Base-by-base conservation (phyloP, 1,140 invertebrate species). In the Muscidifurax raptorellus region DNA sequence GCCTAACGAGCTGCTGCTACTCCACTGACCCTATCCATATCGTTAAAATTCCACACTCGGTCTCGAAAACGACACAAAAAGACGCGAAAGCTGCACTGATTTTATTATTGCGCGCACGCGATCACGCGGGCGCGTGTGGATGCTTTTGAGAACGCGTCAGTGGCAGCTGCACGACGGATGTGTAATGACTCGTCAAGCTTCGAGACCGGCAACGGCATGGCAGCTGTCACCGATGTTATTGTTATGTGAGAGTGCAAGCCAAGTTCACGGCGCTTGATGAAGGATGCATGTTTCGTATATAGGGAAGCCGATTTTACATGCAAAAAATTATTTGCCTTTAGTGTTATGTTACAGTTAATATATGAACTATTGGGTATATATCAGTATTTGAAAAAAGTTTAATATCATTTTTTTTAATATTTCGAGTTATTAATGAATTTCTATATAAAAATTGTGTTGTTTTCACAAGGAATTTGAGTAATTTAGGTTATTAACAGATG, bases 201-300 rank as follows among this genome's bases (percentile, higher is more conserved):
- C 32, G 2, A 18, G 72, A 52, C 9, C 32, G 44, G n/a, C 72
- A n/a, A 40, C 40, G 44, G n/a, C 27, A 69, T 28, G 69, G 27
- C 59, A 71, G 27, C 75, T 67, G 72, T 28, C 52, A 28, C 25
- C 69, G 28, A 13, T n/a, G 25, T 69, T 82, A 75, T 74, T 78
- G 74, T 76, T 83, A 72, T 64, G 66, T 40, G 27, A 47, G 32
- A 67, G 52, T 15, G 40, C 76, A 59, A 59, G 64, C 6, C 76
- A 83, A 83, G 82, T 83, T 83, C 82, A 83, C 40, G 76, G 75
- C 7, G 28, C 18, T 13, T 44, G 36, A 40, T 47, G 75, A 83
- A 72, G 76, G 82, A 78, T 76, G 25, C 3, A 2, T 15, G 1
- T 32, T 59, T 59, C n/a, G 52, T n/a, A 59, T n/a, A 6, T n/a